A percentile compares a stretch with the other conserved stretches of the same genome.
These are phyloP conservation scores for Teinopalpus imperialis DNA, from an alignment of 2,888 invertebrate species.

Conservation along the genomic window DNA sequence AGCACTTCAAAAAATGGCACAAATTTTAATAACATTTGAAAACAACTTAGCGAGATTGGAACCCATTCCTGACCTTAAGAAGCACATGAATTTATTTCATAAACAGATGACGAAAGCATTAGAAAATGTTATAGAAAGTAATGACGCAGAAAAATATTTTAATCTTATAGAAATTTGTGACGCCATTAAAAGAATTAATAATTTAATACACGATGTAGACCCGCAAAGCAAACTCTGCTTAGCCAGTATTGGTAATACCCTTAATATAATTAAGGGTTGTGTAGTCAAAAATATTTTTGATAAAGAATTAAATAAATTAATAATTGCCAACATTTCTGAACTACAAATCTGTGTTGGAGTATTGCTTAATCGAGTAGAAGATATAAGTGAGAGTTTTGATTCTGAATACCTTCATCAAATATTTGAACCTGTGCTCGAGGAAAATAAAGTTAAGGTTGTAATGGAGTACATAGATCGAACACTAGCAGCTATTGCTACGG, in stretches of 20 bases:
- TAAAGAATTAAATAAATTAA: slow-evolving; percentile 53
- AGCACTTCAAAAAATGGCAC: slow-evolving; percentile 70
- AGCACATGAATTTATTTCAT: slow-evolving; percentile 60
- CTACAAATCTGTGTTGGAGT: slow-evolving; percentile 54
- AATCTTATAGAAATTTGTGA: slow-evolving; percentile 64
- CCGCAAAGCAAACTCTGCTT: slow-evolving; percentile 49
- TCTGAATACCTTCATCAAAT: slow-evolving; percentile 56
- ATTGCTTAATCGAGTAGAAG: slow-evolving; percentile 56
- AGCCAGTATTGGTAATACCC: slow-evolving; percentile 58
- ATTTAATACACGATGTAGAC: slow-evolving; percentile 54
- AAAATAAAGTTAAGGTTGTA: slow-evolving; percentile 47
- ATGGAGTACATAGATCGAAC: slow-evolving; percentile 62
- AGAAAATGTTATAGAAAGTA: slow-evolving; percentile 80
- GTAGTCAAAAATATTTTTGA: slow-evolving; percentile 57
- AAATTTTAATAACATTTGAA: slow-evolving; percentile 66
- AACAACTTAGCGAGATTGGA: slow-evolving; percentile 61
- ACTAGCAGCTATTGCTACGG: slow-evolving; percentile 55
- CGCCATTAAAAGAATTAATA: slow-evolving; percentile 58
- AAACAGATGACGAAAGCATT: slow-evolving; percentile 79
- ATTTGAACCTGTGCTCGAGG: slow-evolving; percentile 31
- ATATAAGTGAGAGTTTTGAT: slow-evolving; percentile 48
- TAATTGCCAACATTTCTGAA: slow-evolving; percentile 55
- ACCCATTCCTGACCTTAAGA: slow-evolving; percentile 47
- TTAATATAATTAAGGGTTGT: slow-evolving; percentile 56
- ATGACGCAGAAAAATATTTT: slow-evolving; percentile 66